Evolutionary conservation across 2,888 invertebrate genomes (phyloP).

Genomic region (Heliconius charithonia): DNA sequence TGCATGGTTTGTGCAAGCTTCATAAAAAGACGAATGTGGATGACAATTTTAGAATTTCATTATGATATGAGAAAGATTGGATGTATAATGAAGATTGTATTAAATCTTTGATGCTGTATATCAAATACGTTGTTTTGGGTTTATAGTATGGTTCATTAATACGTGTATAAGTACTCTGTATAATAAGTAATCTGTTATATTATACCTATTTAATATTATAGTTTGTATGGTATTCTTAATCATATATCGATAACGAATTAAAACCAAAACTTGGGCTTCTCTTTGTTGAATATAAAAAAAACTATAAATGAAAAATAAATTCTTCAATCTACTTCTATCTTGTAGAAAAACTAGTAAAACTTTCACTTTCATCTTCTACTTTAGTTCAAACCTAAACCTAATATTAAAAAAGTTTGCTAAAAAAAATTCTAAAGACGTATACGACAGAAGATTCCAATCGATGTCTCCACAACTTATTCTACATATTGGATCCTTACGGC

Average conservation of each 20-base stretch:
- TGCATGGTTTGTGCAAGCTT: conserved; percentile 36
- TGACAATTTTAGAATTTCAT: conserved; percentile 27
- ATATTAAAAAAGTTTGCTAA: conserved; percentile 7
- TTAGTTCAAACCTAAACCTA: background rate
- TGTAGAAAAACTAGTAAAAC: background rate
- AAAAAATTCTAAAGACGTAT: background rate
- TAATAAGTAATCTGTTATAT: too few species aligned
- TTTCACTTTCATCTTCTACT: background rate
- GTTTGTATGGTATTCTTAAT: too few species aligned
- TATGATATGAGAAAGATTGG: conserved; percentile 3
- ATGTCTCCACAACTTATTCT: conserved; percentile 28
- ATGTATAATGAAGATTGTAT: background rate
- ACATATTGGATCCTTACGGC: conserved; percentile 41
- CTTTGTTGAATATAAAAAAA: too few species aligned
- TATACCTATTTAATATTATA: too few species aligned
- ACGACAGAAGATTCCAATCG: conserved; percentile 24
- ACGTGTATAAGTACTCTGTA: too few species aligned
- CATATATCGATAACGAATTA: too few species aligned
- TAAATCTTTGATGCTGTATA: too few species aligned
- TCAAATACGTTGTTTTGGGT: too few species aligned
- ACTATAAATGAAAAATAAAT: too few species aligned
- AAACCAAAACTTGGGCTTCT: too few species aligned
- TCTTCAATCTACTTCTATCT: background rate
- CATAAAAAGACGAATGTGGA: conserved; percentile 20
- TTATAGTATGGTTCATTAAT: too few species aligned